phyloP scores from a whole-genome alignment of 2,888 invertebrate species.

The Lasioglossum figueresi region DNA sequence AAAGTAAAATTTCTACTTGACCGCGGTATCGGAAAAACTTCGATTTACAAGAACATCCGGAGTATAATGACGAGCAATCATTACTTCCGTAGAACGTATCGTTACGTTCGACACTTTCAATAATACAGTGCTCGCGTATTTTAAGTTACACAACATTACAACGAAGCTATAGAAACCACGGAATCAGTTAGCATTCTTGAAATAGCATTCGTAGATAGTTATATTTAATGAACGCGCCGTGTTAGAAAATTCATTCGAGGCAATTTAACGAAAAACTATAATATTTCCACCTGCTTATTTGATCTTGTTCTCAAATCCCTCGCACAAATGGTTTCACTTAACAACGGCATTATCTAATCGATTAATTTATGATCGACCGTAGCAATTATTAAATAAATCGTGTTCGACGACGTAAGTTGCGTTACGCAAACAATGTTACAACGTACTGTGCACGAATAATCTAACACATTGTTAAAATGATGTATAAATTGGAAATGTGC shows the following conservation, averaged over 20 bases:
- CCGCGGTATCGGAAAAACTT: neutral
- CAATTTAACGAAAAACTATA: neutral
- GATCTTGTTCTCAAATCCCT: neutral
- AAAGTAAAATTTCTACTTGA: neutral
- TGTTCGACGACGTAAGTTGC: neutral
- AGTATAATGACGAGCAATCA: neutral
- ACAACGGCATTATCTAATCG: neutral
- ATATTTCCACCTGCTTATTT: neutral
- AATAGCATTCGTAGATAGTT: conserved; percentile 3
- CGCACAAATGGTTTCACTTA: neutral
- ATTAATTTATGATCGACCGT: neutral
- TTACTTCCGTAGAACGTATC: neutral
- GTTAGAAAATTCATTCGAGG: neutral
- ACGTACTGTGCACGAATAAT: no score
- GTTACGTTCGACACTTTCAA: conserved; percentile 12
- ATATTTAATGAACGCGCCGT: neutral
- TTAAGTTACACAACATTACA: conserved; percentile 6
- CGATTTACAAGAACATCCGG: neutral
- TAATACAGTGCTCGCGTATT: no score
- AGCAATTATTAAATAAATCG: neutral
- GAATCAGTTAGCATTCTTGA: neutral
- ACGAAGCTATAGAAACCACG: neutral
- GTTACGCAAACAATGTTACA: neutral
- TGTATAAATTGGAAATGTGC: neutral
- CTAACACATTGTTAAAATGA: neutral